These are phyloP conservation scores for Platorchestia sp. DNA, from an alignment of 1,140 invertebrate genomes.

Conservation along the genomic window DNA sequence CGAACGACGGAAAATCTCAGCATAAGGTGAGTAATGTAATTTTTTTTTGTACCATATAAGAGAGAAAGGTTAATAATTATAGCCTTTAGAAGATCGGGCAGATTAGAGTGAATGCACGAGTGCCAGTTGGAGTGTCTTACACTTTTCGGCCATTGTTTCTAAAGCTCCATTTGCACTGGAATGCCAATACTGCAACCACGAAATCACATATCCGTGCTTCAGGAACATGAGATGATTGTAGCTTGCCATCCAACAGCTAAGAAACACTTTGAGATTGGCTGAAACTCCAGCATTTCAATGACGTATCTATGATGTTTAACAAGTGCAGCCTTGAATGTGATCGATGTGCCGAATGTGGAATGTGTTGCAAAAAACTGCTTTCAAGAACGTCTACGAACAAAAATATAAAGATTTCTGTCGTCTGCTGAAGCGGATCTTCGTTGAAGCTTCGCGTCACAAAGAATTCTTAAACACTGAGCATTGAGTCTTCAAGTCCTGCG, in stretches of 20 bases:
- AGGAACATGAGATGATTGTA: not conserved
- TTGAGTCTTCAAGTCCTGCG: not conserved
- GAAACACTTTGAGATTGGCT: not conserved
- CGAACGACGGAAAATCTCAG: not conserved
- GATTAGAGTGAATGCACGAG: conserved; percentile 22
- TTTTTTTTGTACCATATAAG: conserved; percentile 8
- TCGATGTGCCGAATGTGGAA: not conserved
- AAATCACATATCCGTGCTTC: not conserved
- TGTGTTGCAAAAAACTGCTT: not conserved
- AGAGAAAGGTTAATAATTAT: conserved; percentile 13
- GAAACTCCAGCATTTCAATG: not conserved
- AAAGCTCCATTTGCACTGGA: conserved; percentile 17
- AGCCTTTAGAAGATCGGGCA: conserved; percentile 22
- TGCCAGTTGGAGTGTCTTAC: conserved; percentile 1
- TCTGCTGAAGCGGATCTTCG: not conserved
- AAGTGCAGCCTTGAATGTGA: not conserved
- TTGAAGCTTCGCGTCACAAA: not conserved
- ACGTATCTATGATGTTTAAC: not conserved
- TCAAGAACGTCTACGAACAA: not conserved
- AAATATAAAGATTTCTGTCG: not conserved
- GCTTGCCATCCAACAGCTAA: not conserved
- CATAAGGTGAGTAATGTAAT: conserved; percentile 15
- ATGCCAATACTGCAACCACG: not conserved
- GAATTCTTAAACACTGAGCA: not conserved
- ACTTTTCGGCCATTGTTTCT: not conserved